These are phyloP conservation scores for Rallus limicola DNA, from an alignment of 2,113 vertebrate species.

Conservation along the genomic window DNA sequence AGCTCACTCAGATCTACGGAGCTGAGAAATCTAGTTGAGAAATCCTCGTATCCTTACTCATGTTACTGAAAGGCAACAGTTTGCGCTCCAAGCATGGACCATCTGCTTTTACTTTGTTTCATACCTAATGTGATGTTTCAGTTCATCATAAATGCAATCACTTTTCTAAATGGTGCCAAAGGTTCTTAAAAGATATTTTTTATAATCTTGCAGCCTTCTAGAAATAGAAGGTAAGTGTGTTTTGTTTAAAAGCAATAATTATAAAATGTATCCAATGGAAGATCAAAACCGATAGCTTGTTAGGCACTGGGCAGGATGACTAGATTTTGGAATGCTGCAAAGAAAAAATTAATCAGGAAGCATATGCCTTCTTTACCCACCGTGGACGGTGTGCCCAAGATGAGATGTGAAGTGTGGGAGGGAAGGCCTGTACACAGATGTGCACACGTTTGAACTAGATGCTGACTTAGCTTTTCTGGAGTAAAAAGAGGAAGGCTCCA, in stretches of 20 bases:
- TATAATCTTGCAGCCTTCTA: neutral
- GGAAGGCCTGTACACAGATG: neutral
- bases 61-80: neutral
- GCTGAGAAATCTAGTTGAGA: neutral
- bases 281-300: neutral
- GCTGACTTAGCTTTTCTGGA: neutral
- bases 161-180: conserved; percentile 32
- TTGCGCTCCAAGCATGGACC: neutral
- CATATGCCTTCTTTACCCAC: neutral
- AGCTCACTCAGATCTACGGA: neutral
- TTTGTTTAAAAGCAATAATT: neutral
- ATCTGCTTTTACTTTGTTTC: conserved; percentile 41
- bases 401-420: neutral
- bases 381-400: neutral
- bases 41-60: neutral
- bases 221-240: neutral
- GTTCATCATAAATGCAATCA: conserved; percentile 48
- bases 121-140: neutral
- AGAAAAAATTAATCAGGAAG: neutral
- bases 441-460: neutral
- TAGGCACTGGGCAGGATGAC: neutral
- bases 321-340: neutral
- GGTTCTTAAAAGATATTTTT: neutral
- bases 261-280: neutral
- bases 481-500: neutral